Conservation (phyloP, 2,113 vertebrate genomes). For the Erythrolamprus reginae region DNA sequence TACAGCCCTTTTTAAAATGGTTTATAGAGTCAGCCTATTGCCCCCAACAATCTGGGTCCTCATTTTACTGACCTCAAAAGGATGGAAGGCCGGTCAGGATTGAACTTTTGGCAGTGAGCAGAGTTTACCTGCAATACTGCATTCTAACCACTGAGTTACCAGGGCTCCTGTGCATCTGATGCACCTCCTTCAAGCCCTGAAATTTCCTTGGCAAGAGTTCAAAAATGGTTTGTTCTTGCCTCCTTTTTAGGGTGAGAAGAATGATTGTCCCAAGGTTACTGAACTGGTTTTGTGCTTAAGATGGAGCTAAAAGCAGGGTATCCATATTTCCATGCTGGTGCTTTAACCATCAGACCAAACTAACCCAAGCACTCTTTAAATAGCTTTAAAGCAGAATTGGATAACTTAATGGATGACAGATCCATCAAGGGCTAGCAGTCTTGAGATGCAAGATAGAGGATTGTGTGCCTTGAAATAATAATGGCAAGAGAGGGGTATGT, state of each 20-base stretch:
- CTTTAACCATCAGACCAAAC: neutral
- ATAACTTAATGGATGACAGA: neutral
- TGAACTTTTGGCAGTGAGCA: neutral
- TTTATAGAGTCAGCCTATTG: neutral
- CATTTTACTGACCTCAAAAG: neutral
- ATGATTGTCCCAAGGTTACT: neutral
- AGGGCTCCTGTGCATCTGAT: neutral
- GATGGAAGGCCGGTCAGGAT: neutral
- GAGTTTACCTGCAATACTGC: neutral
- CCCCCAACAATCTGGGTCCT: neutral
- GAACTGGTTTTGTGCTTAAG: neutral
- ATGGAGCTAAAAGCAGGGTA: neutral
- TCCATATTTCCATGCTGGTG: neutral
- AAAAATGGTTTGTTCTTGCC: neutral
- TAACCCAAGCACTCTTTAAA: neutral
- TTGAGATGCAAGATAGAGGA: neutral
- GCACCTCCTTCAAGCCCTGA: neutral
- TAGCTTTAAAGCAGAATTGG: neutral
- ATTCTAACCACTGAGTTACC: neutral
- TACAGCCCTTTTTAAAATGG: neutral
- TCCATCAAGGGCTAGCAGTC: neutral
- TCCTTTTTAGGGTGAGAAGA: neutral
- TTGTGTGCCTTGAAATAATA: neutral
- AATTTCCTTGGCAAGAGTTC: neutral
- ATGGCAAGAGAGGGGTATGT: neutral